Base-by-base conservation (phyloP, 2,888 invertebrate genomes). In the Sphaeridia pumilis region DNA sequence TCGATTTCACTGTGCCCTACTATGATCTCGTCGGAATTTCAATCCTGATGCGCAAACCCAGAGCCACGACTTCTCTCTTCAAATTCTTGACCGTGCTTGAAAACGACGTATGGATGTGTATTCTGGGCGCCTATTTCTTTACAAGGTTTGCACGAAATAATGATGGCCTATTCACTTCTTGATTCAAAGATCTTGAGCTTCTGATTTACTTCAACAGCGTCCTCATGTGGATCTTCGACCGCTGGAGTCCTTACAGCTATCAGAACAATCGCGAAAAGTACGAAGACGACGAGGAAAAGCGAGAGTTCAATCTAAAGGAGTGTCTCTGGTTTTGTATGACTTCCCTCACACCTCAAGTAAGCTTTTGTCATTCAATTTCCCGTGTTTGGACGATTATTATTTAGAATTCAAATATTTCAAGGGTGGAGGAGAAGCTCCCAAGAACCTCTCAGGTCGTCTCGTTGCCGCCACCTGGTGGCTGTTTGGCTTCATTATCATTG, bases 281-380 rank as follows among this genome's bases (percentile, higher is more conserved):
- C 69, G 85, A 84, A 68, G 84, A 90, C 53, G 90, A 92, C 64
- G 88, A 89, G 63, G 93, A 93, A 67, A 93, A 93, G 68, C 75
- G 95, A 3, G 88, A 92, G 68, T 97, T 97, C 68, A 89, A 85
- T 42, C 72, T 97, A 31, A 94, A 93, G 69, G 97, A 97, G 71
- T 94, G 94, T 67, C 76, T 97, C 0, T 97, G 95, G 95, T 97
- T 97, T 70, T 95, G 95, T 68, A 93, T 97, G 92, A 95, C 95
- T 36, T 95, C 94, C 31, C 73, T 97, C 20, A 97, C 95, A 0
- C 97, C 97, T 0, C 82, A 82, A 74, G 78, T 75, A 55, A 55
- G 31, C 31, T 31, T 7, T 10, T 10, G 14, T 10, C 31, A 10
- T 31, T 31, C 31, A 31, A 7, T 31, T 31, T 7, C 31, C 7